Evolutionary conservation across 1,140 invertebrate genomes (phyloP), one percentile per base, ranked within the genome.

Genomic region (Drosophila albomicans): DNA sequence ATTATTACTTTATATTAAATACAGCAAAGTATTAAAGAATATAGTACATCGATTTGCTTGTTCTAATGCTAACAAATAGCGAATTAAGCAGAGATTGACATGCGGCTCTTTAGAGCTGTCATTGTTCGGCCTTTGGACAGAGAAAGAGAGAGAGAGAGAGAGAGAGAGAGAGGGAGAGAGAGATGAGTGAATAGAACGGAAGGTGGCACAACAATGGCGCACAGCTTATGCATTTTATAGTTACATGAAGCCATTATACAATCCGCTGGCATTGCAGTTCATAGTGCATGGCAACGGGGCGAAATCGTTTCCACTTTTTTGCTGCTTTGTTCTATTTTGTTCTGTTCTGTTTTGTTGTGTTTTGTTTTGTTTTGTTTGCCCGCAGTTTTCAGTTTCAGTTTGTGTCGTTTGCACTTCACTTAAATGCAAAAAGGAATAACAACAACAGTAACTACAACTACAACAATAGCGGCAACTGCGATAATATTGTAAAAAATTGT

Each of bases 211-310:
- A 79, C 79, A 84, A 82, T 79, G 76, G 64, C 58, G 63, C 70
- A 62, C 61, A 67, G 79, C 76, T 73, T 76, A 88, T 87, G 82
- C 64, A 87, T 87, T 88, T 87, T 80, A 87, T 88, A 80, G 80
- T 80, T 78, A 79, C 70, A 87, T 87, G 66, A 79, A 77, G 82
- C 84, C 82, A 80, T 87, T 88, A 82, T 61, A 25, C 7, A 10
- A 5, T n/a, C 10, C 28, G 6, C 25, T 52, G 20, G 7, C 28
- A 38, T 51, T 48, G 16, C 6, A 59, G 54, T 59, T 67, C 20
- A 67, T 48, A 67, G 62, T 58, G 70, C 54, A 62, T 49, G 51
- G 32, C 61, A 64, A 46, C 30, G 32, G 16, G 32, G 16, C 38
- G 46, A 66, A 75, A 86, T 57, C 69, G 77, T 79, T 82, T 79